Evolutionary conservation across 2,113 vertebrate genomes (phyloP), one percentile per base, ranked within the genome.

Genomic region (Meriones unguiculatus): DNA sequence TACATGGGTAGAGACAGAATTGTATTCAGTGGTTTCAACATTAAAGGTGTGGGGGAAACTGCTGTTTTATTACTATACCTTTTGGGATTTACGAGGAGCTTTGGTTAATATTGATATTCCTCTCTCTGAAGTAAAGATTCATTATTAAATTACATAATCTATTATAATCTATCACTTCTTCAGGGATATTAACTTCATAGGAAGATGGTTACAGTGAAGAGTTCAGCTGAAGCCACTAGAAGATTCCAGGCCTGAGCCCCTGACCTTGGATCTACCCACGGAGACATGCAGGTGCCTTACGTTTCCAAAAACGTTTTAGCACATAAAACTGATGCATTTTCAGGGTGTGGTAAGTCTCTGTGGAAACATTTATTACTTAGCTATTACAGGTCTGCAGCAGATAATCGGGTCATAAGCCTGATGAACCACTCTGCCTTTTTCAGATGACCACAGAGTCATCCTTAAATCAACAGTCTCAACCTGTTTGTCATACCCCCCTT

Each of bases 101-200:
- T 35, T 92, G n/a, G 73, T 82, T 72, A 85, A 62, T 75, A 92
- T 0, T 0, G 50, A 65, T 64, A 93, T 96, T 95, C 96, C 95
- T 84, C 24, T 89, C 95, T 80, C 41, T 77, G 91, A 97, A 98
- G 93, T n/a, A 50, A 6, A 73, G 65, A 57, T 89, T 73, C 89
- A 94, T 96, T 64, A 93, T 97, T 86, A 96, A 94, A 93, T 77
- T 76, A 95, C 7, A 70, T 93, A 78, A 96, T 93, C 92, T 87
- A 91, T 95, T 84, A 87, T 92, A 76, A 96, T 93, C 90, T 87
- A 91, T 95, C 75, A 84, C 93, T 81, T 78, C 46, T 64, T 76
- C 18, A 93, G 72, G 78, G 95, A 90, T 87, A 81, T 38, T 87
- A 9, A 93, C 25, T 2, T 82, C 93, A 76, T n/a, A 89, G 64